A percentile compares a stretch with the other conserved stretches of the same genome.
Conservation (phyloP, 37 sponge, comb jelly and placozoan species). For the Bolinopsis microptera region DNA sequence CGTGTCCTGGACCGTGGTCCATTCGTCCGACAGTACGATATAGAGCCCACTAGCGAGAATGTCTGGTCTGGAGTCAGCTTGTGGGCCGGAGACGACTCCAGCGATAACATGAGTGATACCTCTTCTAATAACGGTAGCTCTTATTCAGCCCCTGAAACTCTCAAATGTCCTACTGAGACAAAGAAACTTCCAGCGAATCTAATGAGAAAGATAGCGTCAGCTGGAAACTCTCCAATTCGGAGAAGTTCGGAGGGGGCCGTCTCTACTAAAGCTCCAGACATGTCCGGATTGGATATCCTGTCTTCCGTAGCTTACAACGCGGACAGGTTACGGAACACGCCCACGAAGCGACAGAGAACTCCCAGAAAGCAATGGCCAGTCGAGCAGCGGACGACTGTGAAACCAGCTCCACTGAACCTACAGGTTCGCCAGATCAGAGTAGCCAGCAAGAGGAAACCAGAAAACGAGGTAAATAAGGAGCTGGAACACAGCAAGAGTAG, state of each 20-base stretch:
- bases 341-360: conserved; percentile 19
- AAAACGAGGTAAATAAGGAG: not conserved
- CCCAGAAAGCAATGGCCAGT: not conserved
- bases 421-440: conserved; percentile 28
- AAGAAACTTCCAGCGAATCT: not conserved
- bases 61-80: conserved; percentile 46
- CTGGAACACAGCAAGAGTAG: not conserved
- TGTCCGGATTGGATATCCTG: conserved; percentile 47
- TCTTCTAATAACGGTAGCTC: conserved; percentile 26
- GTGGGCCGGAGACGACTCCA: conserved; percentile 54
- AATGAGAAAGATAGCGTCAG: not conserved
- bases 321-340: conserved; percentile 49
- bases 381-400: not conserved
- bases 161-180: not conserved
- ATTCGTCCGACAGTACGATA: conserved; percentile 47
- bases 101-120: conserved; percentile 25
- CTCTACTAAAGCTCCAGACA: not conserved
- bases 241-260: not conserved
- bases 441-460: conserved; percentile 5
- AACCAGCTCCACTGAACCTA: not conserved
- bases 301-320: conserved; percentile 56
- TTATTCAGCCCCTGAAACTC: not conserved
- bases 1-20: not conserved
- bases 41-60: conserved; percentile 34
- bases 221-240: conserved; percentile 28